phyloP scores from a whole-genome alignment of 2,797 vertebrate species.

The Synaphobranchus kaupii region DNA sequence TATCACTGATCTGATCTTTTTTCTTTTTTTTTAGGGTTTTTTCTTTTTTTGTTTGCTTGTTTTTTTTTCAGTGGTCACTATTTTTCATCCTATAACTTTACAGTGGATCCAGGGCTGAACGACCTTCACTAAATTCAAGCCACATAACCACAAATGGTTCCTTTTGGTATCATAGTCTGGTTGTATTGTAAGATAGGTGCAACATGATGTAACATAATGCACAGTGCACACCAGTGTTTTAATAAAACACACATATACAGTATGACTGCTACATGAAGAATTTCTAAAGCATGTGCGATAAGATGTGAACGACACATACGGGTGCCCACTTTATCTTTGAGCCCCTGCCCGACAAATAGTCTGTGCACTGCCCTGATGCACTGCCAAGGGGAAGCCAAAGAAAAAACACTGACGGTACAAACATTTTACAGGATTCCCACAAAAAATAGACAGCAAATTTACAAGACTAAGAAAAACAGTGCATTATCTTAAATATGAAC shows the following conservation, averaged over 20 bases:
- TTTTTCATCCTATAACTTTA: not conserved
- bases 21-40: not conserved
- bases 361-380: not conserved
- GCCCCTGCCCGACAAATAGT: not conserved
- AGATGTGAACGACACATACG: not conserved
- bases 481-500: not conserved
- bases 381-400: not conserved
- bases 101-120: not conserved
- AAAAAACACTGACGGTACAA: not conserved
- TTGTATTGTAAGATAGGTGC: not conserved
- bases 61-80: not conserved
- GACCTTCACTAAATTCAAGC: constrained; percentile 1
- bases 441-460: not conserved
- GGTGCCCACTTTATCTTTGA: not conserved
- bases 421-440: not conserved
- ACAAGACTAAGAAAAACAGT: not conserved
- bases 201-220: not conserved
- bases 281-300: no score
- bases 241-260: not conserved
- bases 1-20: not conserved
- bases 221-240: not conserved
- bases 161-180: not conserved
- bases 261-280: no score
- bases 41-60: not conserved
- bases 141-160: not conserved